phyloP scores from a whole-genome alignment of 2,797 vertebrate genomes.

The Acrossocheilus wenchowensis region DNA sequence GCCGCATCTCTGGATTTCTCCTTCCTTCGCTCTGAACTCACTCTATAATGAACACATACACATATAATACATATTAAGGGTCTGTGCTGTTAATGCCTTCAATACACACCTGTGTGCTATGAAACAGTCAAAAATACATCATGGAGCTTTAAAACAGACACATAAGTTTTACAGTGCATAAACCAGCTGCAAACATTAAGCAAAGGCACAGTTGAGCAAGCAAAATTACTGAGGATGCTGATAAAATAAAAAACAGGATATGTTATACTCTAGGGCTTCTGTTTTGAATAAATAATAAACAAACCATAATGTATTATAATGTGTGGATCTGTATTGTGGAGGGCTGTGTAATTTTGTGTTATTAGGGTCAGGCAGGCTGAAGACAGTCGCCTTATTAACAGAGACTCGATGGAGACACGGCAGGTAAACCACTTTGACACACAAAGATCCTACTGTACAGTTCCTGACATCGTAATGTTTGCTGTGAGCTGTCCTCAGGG shows the following conservation, averaged over 20 bases:
- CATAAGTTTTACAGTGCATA: not conserved
- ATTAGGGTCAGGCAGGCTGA: constrained; percentile 6
- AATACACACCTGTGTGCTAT: not conserved
- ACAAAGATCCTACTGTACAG: constrained; percentile 52
- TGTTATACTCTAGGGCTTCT: not conserved
- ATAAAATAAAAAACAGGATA: not conserved
- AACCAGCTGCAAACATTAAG: not conserved
- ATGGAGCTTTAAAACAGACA: not conserved
- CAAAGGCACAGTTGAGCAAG: not conserved
- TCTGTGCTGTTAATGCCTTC: not conserved
- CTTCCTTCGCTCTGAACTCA: constrained; percentile 89
- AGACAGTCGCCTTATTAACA: constrained; percentile 22
- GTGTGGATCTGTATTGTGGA: not conserved
- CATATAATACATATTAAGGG: not conserved
- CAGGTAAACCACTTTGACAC: constrained; percentile 22
- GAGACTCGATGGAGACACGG: not conserved
- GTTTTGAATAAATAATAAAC: not conserved
- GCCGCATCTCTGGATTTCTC: constrained; percentile 97
- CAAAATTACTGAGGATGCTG: not conserved
- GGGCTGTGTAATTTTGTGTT: constrained; percentile 4
- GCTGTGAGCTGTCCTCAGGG: constrained; percentile 7
- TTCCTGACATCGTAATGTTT: constrained; percentile 38
- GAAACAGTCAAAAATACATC: not conserved
- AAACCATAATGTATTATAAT: not conserved
- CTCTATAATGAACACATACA: constrained; percentile 37